Conservation (phyloP, 2,888 invertebrate species). For the Cephus nigrinus region DNA sequence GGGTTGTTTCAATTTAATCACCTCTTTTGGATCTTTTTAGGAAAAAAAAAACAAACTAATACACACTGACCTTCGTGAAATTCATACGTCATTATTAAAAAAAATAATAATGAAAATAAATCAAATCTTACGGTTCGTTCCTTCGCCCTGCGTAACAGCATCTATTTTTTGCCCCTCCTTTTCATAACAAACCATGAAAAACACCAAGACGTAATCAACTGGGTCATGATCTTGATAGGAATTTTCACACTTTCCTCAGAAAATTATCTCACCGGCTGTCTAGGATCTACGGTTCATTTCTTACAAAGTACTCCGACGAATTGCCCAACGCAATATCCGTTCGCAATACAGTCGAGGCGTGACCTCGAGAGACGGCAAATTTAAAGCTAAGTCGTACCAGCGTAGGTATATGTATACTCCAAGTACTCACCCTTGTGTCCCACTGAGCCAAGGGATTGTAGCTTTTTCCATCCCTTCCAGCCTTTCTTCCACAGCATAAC, state of each 20-base stretch:
- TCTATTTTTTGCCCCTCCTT: neutral
- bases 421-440: conserved; percentile 72
- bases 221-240: neutral
- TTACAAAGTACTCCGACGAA: neutral
- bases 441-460: conserved; percentile 76
- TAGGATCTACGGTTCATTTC: neutral
- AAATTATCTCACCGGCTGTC: neutral
- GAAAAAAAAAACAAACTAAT: neutral
- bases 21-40: neutral
- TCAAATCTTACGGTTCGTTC: neutral
- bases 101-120: neutral
- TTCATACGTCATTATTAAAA: neutral
- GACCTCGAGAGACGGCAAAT: neutral
- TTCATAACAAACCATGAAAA: neutral
- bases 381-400: neutral
- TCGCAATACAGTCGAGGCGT: neutral
- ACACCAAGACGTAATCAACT: neutral
- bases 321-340: neutral
- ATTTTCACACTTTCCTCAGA: neutral
- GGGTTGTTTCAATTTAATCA: neutral
- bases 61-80: neutral
- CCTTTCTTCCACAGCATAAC: conserved; percentile 63
- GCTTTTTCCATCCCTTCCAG: conserved; percentile 81
- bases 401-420: conserved; percentile 19
- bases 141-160: neutral